A percentile compares a stretch with the other conserved stretches of the same genome.
These are phyloP conservation scores for Parauchenoglanis ngamensis DNA, from an alignment of 2,797 vertebrate species.

Conservation along the genomic window DNA sequence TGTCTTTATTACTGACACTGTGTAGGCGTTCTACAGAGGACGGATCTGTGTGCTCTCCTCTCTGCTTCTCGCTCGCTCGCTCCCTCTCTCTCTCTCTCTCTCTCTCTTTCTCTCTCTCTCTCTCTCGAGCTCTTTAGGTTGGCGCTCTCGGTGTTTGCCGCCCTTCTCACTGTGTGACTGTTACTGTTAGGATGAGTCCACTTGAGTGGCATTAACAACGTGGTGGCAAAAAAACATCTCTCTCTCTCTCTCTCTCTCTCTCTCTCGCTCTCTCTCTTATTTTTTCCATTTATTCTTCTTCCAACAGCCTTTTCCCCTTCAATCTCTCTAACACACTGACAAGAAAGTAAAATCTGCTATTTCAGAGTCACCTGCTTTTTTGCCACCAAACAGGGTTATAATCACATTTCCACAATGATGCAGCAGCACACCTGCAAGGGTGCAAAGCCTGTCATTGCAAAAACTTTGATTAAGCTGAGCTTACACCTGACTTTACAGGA, in stretches of 20 bases:
- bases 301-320: background rate
- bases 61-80: conserved; percentile 51
- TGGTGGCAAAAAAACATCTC: background rate
- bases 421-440: background rate
- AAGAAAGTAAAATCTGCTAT: conserved; percentile 49
- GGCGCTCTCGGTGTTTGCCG: conserved; percentile 1
- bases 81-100: conserved; percentile 36
- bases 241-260: conserved; percentile 30
- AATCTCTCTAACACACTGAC: conserved; percentile 19
- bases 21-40: conserved; percentile 68
- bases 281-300: background rate
- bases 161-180: conserved; percentile 28
- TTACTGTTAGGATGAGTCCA: conserved; percentile 21
- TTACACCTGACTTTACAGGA: conserved; percentile 21
- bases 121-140: conserved; percentile 8
- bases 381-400: conserved; percentile 40
- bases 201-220: conserved; percentile 18
- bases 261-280: conserved; percentile 24
- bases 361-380: conserved; percentile 48
- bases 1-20: conserved; percentile 66
- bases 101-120: conserved; percentile 36
- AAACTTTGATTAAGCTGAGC: conserved; percentile 30
- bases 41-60: conserved; percentile 59
- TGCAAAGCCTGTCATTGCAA: background rate
- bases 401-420: conserved; percentile 41